Evolutionary conservation across 2,888 invertebrate species (phyloP), one percentile per base, ranked within the genome.

Genomic region (Trichopoda pennipes): DNA sequence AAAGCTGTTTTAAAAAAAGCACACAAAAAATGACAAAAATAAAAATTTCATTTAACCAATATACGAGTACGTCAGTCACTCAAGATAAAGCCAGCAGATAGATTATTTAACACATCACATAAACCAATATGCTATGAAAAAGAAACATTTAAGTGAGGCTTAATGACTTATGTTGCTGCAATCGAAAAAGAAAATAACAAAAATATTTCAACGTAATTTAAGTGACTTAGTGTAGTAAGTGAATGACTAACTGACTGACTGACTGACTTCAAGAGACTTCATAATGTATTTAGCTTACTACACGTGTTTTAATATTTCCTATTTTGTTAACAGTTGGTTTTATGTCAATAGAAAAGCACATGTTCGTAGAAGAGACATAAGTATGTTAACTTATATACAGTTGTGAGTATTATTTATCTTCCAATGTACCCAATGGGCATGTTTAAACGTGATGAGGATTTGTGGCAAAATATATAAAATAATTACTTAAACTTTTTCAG

Each of bases 91-190:
- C 60, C 58, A 51, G 23, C 64, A 78, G 49, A 60, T 60, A 70
- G 49, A 60, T 60, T 64, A 64, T 72, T 79, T 60, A 58, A 68
- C 72, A 73, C 60, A 68, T 68, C 53, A n/a, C n/a, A 47, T 60
- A 79, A 79, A 44, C 60, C 42, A 68, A 53, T 58, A 68, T 61
- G n/a, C 38, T 28, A n/a, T 32, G 69, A 69, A 14, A 47, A 61
- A 14, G 12, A 61, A 8, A 12, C 2, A 47, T n/a, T 16, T 51
- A 63, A 75, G 21, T 66, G 32, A 32, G 21, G 32, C 44, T 74
- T 44, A 32, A 32, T 74, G 38, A 49, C 56, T n/a, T n/a, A 49
- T 23, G 17, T 23, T 63, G 55, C 38, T 38, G 60, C 61, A 72
- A 51, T 61, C 32, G 1, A 42, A 32, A n/a, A 58, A 64, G 35